Evolutionary conservation across 37 sponge, comb jelly and placozoan genomes (phyloP).

Genomic region (Axinella damicornis): DNA sequence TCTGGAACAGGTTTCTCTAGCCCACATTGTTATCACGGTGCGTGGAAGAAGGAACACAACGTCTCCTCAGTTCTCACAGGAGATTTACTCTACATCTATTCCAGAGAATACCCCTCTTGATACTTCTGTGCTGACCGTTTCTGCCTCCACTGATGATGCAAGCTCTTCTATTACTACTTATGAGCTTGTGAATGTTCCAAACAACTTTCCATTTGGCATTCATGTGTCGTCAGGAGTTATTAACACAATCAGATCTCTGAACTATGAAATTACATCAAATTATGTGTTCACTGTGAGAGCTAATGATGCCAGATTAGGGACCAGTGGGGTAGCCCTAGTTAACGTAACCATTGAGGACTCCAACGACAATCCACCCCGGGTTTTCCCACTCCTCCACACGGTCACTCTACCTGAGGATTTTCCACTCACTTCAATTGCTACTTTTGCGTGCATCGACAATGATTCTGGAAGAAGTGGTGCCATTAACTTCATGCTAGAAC

Average conservation of each 20-base stretch:
- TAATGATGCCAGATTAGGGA: conserved; percentile 5
- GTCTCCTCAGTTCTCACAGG: conserved; percentile 1
- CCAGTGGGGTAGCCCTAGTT: conserved; percentile 8
- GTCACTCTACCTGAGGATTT: conserved; percentile 34
- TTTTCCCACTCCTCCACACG: conserved; percentile 6
- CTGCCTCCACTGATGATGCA: conserved; percentile 15
- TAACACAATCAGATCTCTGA: neutral
- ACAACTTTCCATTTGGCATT: conserved; percentile 41
- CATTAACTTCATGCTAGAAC: conserved; percentile 10
- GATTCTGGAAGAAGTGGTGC: conserved; percentile 52
- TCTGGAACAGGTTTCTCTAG: neutral
- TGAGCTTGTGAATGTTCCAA: neutral
- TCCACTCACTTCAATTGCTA: neutral
- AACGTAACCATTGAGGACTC: conserved; percentile 6
- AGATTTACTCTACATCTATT: conserved; percentile 2
- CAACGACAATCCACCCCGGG: conserved; percentile 53
- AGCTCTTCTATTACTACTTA: neutral
- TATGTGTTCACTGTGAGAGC: conserved; percentile 59
- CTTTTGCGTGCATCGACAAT: conserved; percentile 49
- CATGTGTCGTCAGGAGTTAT: conserved; percentile 17
- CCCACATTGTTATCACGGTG: conserved; percentile 19
- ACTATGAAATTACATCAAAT: neutral
- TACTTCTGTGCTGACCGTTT: conserved; percentile 15
- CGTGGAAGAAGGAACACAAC: too few species aligned
- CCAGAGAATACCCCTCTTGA: conserved; percentile 28